These are phyloP conservation scores for Gymnobelideus leadbeateri DNA, from an alignment of 2,113 vertebrate genomes.

Conservation along the genomic window DNA sequence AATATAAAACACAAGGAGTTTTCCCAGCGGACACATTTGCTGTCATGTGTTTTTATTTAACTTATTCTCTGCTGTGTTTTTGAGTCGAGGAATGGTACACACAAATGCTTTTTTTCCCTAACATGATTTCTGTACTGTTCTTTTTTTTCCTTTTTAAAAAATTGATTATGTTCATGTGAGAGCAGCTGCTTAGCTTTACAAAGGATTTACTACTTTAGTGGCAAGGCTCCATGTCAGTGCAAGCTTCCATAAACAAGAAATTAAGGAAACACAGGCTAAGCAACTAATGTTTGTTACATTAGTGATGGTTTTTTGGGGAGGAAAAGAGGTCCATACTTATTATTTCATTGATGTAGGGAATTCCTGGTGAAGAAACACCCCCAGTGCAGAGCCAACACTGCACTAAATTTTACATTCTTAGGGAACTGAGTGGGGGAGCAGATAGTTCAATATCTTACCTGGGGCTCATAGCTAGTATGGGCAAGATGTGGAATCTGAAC, in stretches of 20 bases:
- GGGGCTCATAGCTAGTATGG: neutral
- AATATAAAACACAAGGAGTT: conserved; percentile 80
- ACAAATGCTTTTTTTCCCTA: neutral
- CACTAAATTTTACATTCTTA: neutral
- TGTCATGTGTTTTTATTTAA: conserved; percentile 80
- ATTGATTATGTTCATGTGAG: neutral
- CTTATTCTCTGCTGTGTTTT: conserved; percentile 74
- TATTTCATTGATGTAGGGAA: neutral
- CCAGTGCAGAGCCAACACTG: neutral
- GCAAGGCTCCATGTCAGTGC: conserved; percentile 43
- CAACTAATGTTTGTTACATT: conserved; percentile 33
- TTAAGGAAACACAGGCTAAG: conserved; percentile 44
- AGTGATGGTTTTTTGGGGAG: neutral
- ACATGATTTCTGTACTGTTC: conserved; percentile 63
- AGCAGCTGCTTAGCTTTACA: conserved; percentile 10
- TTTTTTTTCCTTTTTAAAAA: neutral
- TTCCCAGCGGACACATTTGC: conserved; percentile 73
- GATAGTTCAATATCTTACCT: neutral
- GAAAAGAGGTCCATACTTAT: neutral
- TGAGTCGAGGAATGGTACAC: conserved; percentile 55
- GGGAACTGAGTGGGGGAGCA: neutral
- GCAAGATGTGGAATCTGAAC: neutral
- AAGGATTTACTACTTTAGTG: conserved; percentile 64
- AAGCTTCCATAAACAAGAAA: conserved; percentile 50
- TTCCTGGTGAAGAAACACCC: neutral